Evolutionary conservation across 2,888 invertebrate genomes (phyloP).

Genomic region (Zaprionus obscuricornis): DNA sequence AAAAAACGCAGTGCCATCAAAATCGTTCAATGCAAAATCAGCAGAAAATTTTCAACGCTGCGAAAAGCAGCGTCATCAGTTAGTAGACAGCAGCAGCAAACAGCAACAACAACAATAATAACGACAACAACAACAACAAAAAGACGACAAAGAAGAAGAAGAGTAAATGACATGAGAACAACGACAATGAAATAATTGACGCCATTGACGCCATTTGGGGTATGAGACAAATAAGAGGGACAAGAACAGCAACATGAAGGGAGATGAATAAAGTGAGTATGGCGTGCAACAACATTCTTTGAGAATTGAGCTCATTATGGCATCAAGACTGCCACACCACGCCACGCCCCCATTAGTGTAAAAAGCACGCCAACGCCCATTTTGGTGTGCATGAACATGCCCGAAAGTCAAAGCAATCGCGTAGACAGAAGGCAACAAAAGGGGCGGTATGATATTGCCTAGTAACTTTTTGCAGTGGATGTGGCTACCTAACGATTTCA

Average conservation of each 20-base stretch:
- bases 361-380: slow-evolving; percentile 64
- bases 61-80: slow-evolving; percentile 78
- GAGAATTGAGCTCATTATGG: slow-evolving; percentile 79
- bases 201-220: slow-evolving; percentile 71
- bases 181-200: slow-evolving; percentile 81
- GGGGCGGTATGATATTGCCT: slow-evolving; percentile 26
- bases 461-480: slow-evolving; percentile 25
- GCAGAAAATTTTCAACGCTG: slow-evolving; percentile 68
- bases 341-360: slow-evolving; percentile 78
- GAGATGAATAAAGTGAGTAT: slow-evolving; percentile 3
- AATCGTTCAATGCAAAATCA: slow-evolving; percentile 70
- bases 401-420: slow-evolving; percentile 41
- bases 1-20: slow-evolving; percentile 45
- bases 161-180: slow-evolving; percentile 27
- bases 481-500: slow-evolving; percentile 64
- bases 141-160: too few species aligned
- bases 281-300: slow-evolving; percentile 62
- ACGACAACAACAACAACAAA: slow-evolving; percentile 24
- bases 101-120: slow-evolving; percentile 27
- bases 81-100: slow-evolving; percentile 41
- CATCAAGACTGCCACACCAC: slow-evolving; percentile 56
- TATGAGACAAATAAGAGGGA: slow-evolving; percentile 26
- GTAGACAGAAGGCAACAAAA: slow-evolving; percentile 32
- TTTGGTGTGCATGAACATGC: slow-evolving; percentile 21
- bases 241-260: too few species aligned